Conservation (phyloP, 2,888 invertebrate species). For the Sicus ferrugineus region DNA sequence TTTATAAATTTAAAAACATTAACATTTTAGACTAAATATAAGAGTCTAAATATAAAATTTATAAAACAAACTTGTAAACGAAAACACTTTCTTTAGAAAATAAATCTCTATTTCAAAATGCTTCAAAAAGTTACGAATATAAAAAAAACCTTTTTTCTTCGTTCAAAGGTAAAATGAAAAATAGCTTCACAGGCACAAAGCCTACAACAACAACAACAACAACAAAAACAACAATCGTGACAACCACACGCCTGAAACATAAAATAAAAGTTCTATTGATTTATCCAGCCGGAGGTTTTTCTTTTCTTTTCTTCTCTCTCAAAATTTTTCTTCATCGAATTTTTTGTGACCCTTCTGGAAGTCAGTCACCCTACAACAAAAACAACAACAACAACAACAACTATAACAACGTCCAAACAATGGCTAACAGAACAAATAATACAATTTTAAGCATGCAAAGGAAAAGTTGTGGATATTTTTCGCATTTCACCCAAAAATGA, state of each 20-base stretch:
- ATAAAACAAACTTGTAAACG: too few species aligned
- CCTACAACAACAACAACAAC: background rate
- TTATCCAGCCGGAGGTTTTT: background rate
- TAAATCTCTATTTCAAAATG: too few species aligned
- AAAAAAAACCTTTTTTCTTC: too few species aligned
- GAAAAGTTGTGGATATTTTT: too few species aligned
- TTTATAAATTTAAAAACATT: too few species aligned
- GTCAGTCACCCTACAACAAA: background rate
- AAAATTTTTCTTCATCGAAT: background rate
- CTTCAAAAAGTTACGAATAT: background rate
- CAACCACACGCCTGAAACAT: background rate
- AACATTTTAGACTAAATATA: too few species aligned
- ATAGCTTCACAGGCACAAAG: background rate
- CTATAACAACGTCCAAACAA: background rate
- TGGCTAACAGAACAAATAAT: background rate
- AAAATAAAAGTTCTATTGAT: background rate
- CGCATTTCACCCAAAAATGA: too few species aligned
- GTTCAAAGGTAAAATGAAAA: too few species aligned
- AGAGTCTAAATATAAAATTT: too few species aligned
- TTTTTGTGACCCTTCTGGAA: slow-evolving; percentile 3
- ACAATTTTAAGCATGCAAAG: too few species aligned
- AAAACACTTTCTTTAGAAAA: too few species aligned
- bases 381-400: background rate
- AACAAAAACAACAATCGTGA: background rate
- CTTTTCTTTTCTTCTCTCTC: background rate